Percentiles rank a stretch among this genome's conserved stretches.
These are phyloP conservation scores for Neodiprion lecontei DNA, from an alignment of 1,140 invertebrate species.

Conservation along the genomic window DNA sequence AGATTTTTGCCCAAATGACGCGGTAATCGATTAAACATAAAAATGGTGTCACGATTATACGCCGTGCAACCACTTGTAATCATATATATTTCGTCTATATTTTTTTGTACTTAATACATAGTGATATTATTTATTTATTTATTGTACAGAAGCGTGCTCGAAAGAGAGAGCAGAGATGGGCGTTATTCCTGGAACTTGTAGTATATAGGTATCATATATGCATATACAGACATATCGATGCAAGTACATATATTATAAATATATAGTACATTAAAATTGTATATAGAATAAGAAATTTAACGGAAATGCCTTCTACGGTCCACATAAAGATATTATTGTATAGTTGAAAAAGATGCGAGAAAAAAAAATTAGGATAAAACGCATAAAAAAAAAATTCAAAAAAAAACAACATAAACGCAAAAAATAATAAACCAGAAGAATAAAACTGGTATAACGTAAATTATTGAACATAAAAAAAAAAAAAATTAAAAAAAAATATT, in stretches of 20 bases:
- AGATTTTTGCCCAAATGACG: too few species aligned
- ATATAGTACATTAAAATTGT: slow-evolving; percentile 12
- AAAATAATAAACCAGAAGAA: slow-evolving; percentile 7
- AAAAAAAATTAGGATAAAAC: slow-evolving; percentile 27
- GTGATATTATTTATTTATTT: background rate
- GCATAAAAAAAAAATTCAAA: slow-evolving; percentile 24
- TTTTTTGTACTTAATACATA: too few species aligned
- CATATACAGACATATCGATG: slow-evolving; percentile 17
- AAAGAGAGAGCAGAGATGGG: background rate
- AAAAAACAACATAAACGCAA: slow-evolving; percentile 2
- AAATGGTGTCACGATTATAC: too few species aligned
- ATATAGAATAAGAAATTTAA: slow-evolving; percentile 27
- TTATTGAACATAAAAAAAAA: background rate
- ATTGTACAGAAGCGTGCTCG: background rate
- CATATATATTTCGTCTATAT: too few species aligned
- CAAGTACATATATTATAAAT: slow-evolving; percentile 23
- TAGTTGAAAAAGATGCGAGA: slow-evolving; percentile 19
- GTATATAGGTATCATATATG: background rate
- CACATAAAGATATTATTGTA: slow-evolving; percentile 16
- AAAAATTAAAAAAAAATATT: slow-evolving; percentile 30
- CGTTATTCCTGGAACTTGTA: background rate
- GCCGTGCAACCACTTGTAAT: too few species aligned
- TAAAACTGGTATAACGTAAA: background rate
- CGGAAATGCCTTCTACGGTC: slow-evolving; percentile 42
- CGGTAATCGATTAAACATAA: too few species aligned